Evolutionary conservation across 2,113 vertebrate species (phyloP).

Genomic region (Canis aureus): DNA sequence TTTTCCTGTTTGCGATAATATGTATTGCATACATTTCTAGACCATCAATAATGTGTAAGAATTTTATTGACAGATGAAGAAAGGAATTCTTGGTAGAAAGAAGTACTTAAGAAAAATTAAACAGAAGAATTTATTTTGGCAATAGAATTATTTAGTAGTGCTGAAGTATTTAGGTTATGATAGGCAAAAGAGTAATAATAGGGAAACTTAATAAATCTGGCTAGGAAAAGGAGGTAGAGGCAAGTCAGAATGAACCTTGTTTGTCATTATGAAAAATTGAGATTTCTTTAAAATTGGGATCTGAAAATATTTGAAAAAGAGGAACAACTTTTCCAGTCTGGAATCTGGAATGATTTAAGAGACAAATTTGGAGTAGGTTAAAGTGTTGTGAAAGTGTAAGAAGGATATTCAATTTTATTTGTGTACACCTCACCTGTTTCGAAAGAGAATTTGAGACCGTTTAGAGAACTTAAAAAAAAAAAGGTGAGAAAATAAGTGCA

Average conservation of each 20-base stretch:
- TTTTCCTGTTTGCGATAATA: not conserved
- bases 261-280: not conserved
- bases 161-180: not conserved
- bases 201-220: not conserved
- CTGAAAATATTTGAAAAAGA: constrained; percentile 33
- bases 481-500: not conserved
- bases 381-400: not conserved
- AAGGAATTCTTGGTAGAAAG: not conserved
- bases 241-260: not conserved
- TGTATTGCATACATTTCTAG: not conserved
- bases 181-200: not conserved
- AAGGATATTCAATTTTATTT: not conserved
- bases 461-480: constrained; percentile 4
- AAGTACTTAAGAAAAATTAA: not conserved
- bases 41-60: not conserved
- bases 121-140: not conserved
- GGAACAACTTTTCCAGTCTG: not conserved
- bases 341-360: not conserved
- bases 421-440: not conserved
- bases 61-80: not conserved
- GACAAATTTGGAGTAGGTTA: not conserved
- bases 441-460: not conserved
- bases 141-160: not conserved
- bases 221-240: not conserved
- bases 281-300: not conserved